phyloP scores from a whole-genome alignment of 2,113 vertebrate species.

The Muntiacus muntjak region DNA sequence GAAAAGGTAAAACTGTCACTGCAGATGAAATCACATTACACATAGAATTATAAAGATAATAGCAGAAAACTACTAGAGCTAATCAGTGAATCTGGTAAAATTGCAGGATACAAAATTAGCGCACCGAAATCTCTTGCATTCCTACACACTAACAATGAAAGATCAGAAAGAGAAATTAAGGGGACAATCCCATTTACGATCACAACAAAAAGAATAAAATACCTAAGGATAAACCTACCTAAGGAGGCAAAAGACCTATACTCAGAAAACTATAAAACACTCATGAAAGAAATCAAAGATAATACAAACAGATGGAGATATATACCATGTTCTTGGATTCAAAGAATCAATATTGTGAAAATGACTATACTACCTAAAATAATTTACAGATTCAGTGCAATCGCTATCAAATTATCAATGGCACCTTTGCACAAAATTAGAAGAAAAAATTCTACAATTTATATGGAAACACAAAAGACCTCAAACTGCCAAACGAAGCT shows the following conservation, averaged over 20 bases:
- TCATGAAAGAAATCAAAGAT: neutral
- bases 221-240: neutral
- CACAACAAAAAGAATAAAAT: neutral
- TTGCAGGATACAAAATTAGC: neutral
- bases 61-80: neutral
- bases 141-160: neutral
- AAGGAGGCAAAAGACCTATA: neutral
- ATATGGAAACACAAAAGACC: neutral
- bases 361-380: neutral
- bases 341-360: neutral
- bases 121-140: neutral
- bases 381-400: neutral
- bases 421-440: neutral
- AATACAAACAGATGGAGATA: neutral
- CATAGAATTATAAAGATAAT: neutral
- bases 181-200: neutral
- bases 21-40: neutral
- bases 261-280: neutral
- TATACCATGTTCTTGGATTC: neutral
- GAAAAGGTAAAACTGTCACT: neutral
- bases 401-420: neutral
- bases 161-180: neutral
- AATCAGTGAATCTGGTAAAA: neutral
- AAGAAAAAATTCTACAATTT: neutral
- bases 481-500: neutral